Evolutionary conservation across 1,140 invertebrate species (phyloP), one percentile per base, ranked within the genome.

Genomic region (Dreissena rostriformis): DNA sequence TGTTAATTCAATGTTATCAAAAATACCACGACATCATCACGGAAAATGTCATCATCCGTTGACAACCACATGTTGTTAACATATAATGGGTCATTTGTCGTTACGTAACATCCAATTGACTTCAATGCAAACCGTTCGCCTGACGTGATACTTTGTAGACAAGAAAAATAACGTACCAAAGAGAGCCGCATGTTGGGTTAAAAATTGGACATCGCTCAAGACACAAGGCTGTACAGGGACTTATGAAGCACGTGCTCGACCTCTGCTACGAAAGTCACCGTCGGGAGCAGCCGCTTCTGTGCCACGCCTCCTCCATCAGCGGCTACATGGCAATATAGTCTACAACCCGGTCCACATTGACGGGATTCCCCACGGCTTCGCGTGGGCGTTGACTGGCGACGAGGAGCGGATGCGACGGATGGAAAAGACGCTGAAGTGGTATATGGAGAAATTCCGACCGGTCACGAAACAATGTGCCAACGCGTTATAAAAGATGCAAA

Each of bases 221-320:
- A n/a, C n/a, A n/a, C n/a, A 90, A 94, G 7, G 96, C 93, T 96
- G 97, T 88, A 6, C 92, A 93, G 85, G 88, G 96, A 63, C 95
- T 97, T 26, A 96, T 96, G 0, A 93, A 93, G 1, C 96, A 97
- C 86, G 92, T 97, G 2, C 87, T 98, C 6, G 95, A 95, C 73
- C 96, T 97, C 90, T 92, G 67, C 86, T 92, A 96, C 22, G 86
- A 89, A 26, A 92, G 94, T 26, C 96, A 97, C 89, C 90, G 92
- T 24, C 91, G 92, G 75, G 95, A 95, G 86, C 91, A 95, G 17
- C 96, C 96, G 55, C 94, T 97, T 70, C 90, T 98, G 7, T 90
- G 98, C 19, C 97, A 98, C 93, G 97, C 97, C 0, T 98, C 98
- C 93, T 98, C 97, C 0, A 96, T 98, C 0, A 97, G 96, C 94